These are phyloP conservation scores for Sebastes cheni DNA, from an alignment of 2,797 vertebrate genomes.

Conservation along the genomic window DNA sequence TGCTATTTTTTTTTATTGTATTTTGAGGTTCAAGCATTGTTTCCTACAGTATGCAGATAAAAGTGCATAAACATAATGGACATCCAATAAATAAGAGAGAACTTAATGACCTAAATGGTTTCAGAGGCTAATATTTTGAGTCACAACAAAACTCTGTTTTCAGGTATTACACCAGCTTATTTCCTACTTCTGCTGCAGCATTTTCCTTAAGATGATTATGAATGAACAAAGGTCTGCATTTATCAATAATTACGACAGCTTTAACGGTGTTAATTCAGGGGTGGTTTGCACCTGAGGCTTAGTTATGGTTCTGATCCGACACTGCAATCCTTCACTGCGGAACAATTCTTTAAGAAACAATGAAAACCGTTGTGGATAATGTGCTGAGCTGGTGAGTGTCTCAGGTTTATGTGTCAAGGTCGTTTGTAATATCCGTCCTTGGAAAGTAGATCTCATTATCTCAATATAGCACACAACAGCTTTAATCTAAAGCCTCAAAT, in stretches of 20 bases:
- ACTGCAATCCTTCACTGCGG: neutral
- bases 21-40: neutral
- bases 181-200: slow-evolving; percentile 14
- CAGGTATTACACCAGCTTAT: slow-evolving; percentile 32
- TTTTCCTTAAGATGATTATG: slow-evolving; percentile 60
- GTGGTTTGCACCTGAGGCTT: slow-evolving; percentile 67
- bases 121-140: slow-evolving; percentile 57
- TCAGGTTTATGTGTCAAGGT: slow-evolving; percentile 52
- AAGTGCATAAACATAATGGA: neutral
- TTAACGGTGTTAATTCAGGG: slow-evolving; percentile 43
- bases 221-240: slow-evolving; percentile 71
- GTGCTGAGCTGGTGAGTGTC: neutral
- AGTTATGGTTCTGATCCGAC: slow-evolving; percentile 15
- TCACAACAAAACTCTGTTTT: slow-evolving; percentile 66
- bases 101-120: slow-evolving; percentile 7
- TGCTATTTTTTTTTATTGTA: no score
- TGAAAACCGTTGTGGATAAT: slow-evolving; percentile 33
- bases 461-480: slow-evolving; percentile 49
- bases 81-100: slow-evolving; percentile 47
- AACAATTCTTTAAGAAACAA: slow-evolving; percentile 50
- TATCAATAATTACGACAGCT: slow-evolving; percentile 37
- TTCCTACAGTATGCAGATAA: neutral
- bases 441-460: slow-evolving; percentile 70
- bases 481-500: slow-evolving; percentile 65
- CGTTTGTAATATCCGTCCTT: slow-evolving; percentile 24